A percentile compares a stretch with the other conserved stretches of the same genome.
Evolutionary conservation across 2,888 invertebrate genomes (phyloP).

Genomic region (Thera obeliscata): DNA sequence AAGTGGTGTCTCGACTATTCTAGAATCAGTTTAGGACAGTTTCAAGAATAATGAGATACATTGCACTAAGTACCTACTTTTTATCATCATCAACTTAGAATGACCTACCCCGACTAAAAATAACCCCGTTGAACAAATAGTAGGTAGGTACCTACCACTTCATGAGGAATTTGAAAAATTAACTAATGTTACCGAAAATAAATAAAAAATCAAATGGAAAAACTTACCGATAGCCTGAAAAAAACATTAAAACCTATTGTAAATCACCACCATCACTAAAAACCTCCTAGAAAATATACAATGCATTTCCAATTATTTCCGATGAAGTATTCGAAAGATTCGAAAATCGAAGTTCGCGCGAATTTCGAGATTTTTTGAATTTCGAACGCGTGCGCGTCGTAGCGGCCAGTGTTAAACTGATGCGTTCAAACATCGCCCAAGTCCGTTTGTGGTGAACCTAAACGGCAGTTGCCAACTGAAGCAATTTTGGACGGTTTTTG

Average conservation of each 20-base stretch:
- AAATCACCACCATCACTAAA: constrained; percentile 36
- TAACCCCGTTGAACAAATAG: too few species aligned
- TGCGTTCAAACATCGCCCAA: constrained; percentile 61
- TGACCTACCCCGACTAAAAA: too few species aligned
- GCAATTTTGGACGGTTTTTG: constrained; percentile 34
- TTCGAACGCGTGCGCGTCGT: constrained; percentile 66
- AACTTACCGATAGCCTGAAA: constrained; percentile 33
- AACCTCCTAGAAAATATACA: constrained; percentile 14
- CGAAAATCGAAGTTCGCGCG: constrained; percentile 36
- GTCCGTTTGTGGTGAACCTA: constrained; percentile 64
- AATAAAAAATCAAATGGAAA: not conserved
- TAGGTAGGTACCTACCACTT: too few species aligned
- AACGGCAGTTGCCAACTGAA: constrained; percentile 46
- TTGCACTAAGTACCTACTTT: too few species aligned
- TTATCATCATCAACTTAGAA: too few species aligned
- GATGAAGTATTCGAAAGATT: constrained; percentile 11
- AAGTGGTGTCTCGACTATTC: too few species aligned
- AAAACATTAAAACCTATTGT: constrained; percentile 24
- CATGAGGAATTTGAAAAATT: not conserved
- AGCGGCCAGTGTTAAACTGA: constrained; percentile 64
- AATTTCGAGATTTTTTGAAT: constrained; percentile 36
- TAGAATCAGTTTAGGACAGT: too few species aligned
- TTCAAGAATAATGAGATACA: too few species aligned
- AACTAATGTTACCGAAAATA: not conserved
- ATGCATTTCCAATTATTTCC: constrained; percentile 13